Evolutionary conservation across 2,888 invertebrate species (phyloP).

Genomic region (Pomacea canaliculata): DNA sequence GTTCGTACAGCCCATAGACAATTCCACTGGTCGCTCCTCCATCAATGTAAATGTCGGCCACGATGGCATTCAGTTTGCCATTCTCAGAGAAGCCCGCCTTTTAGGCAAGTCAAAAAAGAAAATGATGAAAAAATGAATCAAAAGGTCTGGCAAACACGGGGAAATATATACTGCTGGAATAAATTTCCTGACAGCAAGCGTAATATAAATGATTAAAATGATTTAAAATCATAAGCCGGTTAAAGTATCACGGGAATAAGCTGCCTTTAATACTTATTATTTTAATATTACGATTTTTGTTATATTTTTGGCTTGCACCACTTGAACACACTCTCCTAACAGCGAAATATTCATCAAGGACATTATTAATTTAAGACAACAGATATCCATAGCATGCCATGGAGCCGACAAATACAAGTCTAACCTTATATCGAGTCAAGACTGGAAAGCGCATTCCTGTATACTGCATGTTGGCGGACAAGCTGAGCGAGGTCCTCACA

Average conservation of each 20-base stretch:
- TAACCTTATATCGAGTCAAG: slow-evolving; percentile 34
- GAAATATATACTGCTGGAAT: not conserved
- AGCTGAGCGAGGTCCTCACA: slow-evolving; percentile 29
- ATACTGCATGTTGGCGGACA: slow-evolving; percentile 35
- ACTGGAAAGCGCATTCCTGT: slow-evolving; percentile 35
- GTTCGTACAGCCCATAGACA: slow-evolving; percentile 24
- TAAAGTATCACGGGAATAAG: too few species aligned
- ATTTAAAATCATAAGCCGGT: too few species aligned
- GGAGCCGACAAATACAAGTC: too few species aligned
- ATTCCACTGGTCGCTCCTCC: slow-evolving; percentile 70
- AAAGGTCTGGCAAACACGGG: not conserved
- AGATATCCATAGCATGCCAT: too few species aligned
- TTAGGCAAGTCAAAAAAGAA: slow-evolving; percentile 55
- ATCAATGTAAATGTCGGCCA: slow-evolving; percentile 72
- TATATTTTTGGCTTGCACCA: too few species aligned
- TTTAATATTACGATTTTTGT: too few species aligned
- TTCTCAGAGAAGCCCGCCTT: slow-evolving; percentile 60
- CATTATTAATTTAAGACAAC: too few species aligned
- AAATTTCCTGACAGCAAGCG: not conserved
- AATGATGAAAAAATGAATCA: too few species aligned
- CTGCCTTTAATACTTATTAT: too few species aligned
- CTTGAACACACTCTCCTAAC: too few species aligned
- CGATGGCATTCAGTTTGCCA: slow-evolving; percentile 70
- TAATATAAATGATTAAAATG: slow-evolving; percentile 10
- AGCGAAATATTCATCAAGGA: too few species aligned